A percentile compares a stretch with the other conserved stretches of the same genome.
Conservation (phyloP, 1,140 invertebrate species). For the fruit fly (Drosophila melanogaster) region Release_6_plus_ISO1_MT NC_004354.4:4173501-4174000, state of each 20-base stretch:
- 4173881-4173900: background rate
- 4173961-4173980: conserved; percentile 33
- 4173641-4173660: conserved; percentile 80
- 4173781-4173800: conserved; percentile 10
- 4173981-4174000: conserved; percentile 56
- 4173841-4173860: conserved; percentile 78
- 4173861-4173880: conserved; percentile 71
- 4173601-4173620: conserved; percentile 71
- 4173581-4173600: conserved; percentile 41
- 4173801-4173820: background rate
- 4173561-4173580: conserved; percentile 34
- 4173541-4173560: conserved; percentile 17
- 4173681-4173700: conserved; percentile 39
- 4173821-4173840: conserved; percentile 72
- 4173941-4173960: conserved; percentile 52
- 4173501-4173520: conserved; percentile 3
- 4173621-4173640: conserved; percentile 80
- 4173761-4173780: conserved; percentile 50
- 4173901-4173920: background rate
- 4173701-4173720: conserved; percentile 20
- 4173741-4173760: conserved; percentile 29
- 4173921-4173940: conserved; percentile 17
- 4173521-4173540: background rate
- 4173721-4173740: conserved; percentile 49
- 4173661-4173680: conserved; percentile 47